phyloP scores from a whole-genome alignment of 2,888 invertebrate genomes.

The Agrochola litura region DNA sequence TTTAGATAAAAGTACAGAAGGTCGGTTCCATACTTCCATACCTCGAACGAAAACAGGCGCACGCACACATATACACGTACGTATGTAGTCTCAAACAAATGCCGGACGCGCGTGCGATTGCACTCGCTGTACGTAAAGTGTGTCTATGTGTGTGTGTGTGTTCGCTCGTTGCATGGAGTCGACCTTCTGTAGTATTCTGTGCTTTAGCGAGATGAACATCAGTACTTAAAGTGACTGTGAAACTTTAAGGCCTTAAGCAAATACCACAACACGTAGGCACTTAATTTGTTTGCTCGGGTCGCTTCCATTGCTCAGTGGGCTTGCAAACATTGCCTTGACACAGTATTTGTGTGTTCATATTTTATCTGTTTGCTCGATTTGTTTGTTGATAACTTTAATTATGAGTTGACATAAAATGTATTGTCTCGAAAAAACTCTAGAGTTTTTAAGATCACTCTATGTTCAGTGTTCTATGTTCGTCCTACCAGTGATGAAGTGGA shows the following conservation, averaged over 20 bases:
- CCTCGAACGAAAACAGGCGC: not conserved
- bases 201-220: constrained; percentile 4
- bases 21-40: not conserved
- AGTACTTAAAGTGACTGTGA: not conserved
- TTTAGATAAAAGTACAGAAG: not conserved
- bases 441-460: not conserved
- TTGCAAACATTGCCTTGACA: constrained; percentile 25
- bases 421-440: not conserved
- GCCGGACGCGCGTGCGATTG: not conserved
- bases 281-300: constrained; percentile 30
- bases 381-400: not conserved
- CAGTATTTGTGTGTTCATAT: not conserved
- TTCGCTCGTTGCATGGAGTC: not conserved
- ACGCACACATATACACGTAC: not conserved
- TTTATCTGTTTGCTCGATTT: constrained; percentile 3
- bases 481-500: not conserved
- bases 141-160: not conserved
- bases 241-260: constrained; percentile 9
- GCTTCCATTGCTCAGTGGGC: constrained; percentile 8
- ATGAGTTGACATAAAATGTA: not conserved
- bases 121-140: not conserved
- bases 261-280: constrained; percentile 23
- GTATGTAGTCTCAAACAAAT: too few species aligned
- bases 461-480: too few species aligned
- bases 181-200: constrained; percentile 2